These are phyloP conservation scores for Gasterosteus aculeatus DNA, from an alignment of 2,113 vertebrate species.

Conservation along the genomic window DNA sequence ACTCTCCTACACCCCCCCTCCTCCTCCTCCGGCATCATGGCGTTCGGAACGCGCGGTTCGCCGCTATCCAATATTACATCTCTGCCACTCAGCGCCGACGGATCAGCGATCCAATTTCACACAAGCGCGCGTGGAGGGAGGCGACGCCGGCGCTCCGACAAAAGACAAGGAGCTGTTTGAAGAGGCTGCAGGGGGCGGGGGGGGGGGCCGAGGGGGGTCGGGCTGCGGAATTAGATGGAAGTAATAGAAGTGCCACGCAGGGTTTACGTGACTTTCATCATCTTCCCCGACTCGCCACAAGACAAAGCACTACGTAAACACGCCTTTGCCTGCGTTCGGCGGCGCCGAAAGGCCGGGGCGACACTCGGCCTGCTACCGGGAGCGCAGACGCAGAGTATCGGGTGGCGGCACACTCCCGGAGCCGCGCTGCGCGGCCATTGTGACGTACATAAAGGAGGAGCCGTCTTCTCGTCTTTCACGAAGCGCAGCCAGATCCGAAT, in stretches of 20 bases:
- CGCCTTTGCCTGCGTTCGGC: conserved; percentile 35
- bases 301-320: conserved; percentile 42
- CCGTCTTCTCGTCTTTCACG: conserved; percentile 64
- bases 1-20: too few relatives aligned
- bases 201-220: neutral
- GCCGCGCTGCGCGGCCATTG: conserved; percentile 61
- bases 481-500: conserved; percentile 54
- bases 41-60: conserved; percentile 53
- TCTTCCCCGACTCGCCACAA: neutral
- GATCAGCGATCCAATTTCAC: conserved; percentile 85
- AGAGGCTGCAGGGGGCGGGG: conserved; percentile 37
- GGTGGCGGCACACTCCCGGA: conserved; percentile 56
- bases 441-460: conserved; percentile 61
- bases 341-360: neutral
- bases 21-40: too few relatives aligned
- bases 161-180: conserved; percentile 67
- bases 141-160: conserved; percentile 54
- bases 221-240: conserved; percentile 26
- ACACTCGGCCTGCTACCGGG: conserved; percentile 11
- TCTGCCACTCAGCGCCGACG: conserved; percentile 76
- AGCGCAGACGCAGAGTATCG: conserved; percentile 66
- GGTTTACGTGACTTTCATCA: conserved; percentile 25
- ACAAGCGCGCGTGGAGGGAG: conserved; percentile 73
- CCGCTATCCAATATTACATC: conserved; percentile 79
- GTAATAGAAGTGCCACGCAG: conserved; percentile 51